Base-by-base conservation (phyloP, 1,140 invertebrate genomes). In the Triops longicaudatus region DNA sequence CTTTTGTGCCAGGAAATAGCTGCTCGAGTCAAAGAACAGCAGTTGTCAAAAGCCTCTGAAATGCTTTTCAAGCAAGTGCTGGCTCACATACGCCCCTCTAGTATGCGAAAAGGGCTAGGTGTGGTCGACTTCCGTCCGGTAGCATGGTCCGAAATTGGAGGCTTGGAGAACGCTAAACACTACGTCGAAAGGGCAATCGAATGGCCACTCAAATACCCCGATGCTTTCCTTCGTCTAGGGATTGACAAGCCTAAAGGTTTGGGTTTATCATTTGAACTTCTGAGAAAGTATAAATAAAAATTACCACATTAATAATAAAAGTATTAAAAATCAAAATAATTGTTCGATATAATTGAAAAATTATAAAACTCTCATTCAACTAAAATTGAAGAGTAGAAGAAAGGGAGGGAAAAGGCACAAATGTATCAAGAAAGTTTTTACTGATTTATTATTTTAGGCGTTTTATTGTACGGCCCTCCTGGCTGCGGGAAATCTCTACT, bases 401-500 rank as follows among this genome's bases (percentile, higher is more conserved):
- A 22, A 74, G 7, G 26, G n/a, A 26, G 6, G n/a, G 22, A 74
- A 22, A 74, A 26, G 73, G 31, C 2, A 37, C 22, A n/a, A n/a
- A n/a, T n/a, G n/a, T n/a, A n/a, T n/a, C n/a, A n/a, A n/a, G n/a
- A n/a, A n/a, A n/a, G n/a, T n/a, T n/a, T n/a, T n/a, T n/a, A n/a
- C n/a, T n/a, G n/a, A n/a, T n/a, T n/a, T n/a, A n/a, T n/a, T n/a
- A n/a, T n/a, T n/a, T n/a, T 78, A 85, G 88, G 91, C 27, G 83
- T 92, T 41, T 82, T 93, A 22, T 86, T 93, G 41, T 91, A 92
- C 84, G 91, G 91, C 1, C 91, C 91, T 26, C 91, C 91, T 1
- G 91, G 91, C 1, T 92, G 91, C 83, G 90, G 88, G 5, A 93
- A 93, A 85, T 93, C 91, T 9, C 88, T 88, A 78, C 84, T 92